phyloP scores from a whole-genome alignment of 2,888 invertebrate species.

The Crocallis elinguaria region DNA sequence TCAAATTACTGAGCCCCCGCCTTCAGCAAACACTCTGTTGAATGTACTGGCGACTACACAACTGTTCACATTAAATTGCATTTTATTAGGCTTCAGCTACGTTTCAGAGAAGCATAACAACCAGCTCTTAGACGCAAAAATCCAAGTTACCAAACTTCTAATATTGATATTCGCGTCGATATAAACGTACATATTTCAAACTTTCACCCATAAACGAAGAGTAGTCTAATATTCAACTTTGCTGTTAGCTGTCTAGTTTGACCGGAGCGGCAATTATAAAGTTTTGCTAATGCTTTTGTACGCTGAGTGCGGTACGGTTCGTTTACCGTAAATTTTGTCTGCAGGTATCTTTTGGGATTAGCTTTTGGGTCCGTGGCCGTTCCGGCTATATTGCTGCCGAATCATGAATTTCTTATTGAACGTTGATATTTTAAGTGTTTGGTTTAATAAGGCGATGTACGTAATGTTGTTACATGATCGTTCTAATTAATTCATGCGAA shows the following conservation, averaged over 20 bases:
- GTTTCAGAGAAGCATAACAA: no score
- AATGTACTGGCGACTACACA: no score
- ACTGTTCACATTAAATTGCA: no score
- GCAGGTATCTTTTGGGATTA: constrained; percentile 2
- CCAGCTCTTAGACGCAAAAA: no score
- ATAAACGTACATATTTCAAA: neutral
- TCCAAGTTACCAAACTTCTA: no score
- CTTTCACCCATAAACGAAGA: neutral
- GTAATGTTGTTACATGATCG: no score
- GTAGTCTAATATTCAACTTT: constrained; percentile 8
- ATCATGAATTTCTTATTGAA: neutral
- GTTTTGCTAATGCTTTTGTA: constrained; percentile 10
- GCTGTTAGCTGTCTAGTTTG: constrained; percentile 8
- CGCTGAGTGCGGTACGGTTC: constrained; percentile 5
- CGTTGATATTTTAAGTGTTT: neutral
- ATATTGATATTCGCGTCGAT: no score
- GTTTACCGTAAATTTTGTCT: constrained; percentile 3
- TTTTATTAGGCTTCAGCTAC: no score
- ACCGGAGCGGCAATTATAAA: constrained; percentile 6
- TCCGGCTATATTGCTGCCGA: neutral
- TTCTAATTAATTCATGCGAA: no score
- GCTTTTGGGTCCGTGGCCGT: neutral
- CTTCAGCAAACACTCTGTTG: no score
- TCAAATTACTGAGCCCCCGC: no score
- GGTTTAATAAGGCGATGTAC: no score